phyloP scores from a whole-genome alignment of 1,140 invertebrate species.

The Brachionus angularis region DNA sequence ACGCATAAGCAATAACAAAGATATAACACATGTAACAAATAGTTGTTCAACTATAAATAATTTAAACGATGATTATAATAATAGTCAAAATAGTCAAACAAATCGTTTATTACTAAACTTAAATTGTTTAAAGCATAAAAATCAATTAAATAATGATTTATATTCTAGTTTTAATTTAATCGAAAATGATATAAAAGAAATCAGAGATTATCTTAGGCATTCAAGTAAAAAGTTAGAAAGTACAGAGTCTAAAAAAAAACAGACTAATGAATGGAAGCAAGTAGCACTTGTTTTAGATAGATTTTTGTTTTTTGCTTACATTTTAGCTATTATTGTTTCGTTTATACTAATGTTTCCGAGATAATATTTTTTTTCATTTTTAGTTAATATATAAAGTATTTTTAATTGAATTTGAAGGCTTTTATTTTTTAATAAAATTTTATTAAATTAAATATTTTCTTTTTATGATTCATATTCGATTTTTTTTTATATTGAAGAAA shows the following conservation, averaged over 20 bases:
- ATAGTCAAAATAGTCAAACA: neutral
- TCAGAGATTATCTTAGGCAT: constrained; percentile 35
- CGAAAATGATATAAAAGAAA: constrained; percentile 44
- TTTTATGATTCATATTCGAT: too few relatives aligned
- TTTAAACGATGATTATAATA: too few relatives aligned
- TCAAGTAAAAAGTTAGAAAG: constrained; percentile 37
- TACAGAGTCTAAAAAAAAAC: constrained; percentile 44
- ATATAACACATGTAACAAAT: too few relatives aligned
- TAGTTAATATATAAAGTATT: too few relatives aligned
- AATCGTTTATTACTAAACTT: neutral
- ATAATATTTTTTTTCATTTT: too few relatives aligned
- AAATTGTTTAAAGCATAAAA: too few relatives aligned
- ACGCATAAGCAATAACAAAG: neutral
- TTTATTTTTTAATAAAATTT: too few relatives aligned
- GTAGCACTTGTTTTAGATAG: constrained; percentile 55
- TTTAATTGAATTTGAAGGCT: too few relatives aligned
- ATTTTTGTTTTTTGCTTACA: constrained; percentile 55
- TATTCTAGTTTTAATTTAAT: constrained; percentile 39
- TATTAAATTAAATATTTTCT: too few relatives aligned
- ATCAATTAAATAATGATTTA: constrained; percentile 1
- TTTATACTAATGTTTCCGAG: constrained; percentile 53
- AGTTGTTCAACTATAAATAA: too few relatives aligned
- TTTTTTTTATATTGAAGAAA: too few relatives aligned
- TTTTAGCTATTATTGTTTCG: constrained; percentile 53
- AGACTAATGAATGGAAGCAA: constrained; percentile 53